These are phyloP conservation scores for Itoplectis maculator DNA, from an alignment of 2,888 invertebrate species.

Conservation along the genomic window DNA sequence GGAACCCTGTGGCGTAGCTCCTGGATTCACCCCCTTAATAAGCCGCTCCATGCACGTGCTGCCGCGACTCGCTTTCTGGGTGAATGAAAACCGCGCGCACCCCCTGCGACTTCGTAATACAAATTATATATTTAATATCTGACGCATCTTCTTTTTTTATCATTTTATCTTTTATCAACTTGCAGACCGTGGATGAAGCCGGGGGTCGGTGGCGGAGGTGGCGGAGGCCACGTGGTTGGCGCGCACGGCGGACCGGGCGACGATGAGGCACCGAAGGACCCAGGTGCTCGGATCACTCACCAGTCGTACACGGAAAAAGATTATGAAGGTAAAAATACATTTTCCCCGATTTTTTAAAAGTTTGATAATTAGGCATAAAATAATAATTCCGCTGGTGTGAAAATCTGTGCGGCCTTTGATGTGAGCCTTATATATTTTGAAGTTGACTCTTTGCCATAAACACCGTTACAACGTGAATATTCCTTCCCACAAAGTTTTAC, in stretches of 20 bases:
- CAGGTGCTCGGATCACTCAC: constrained; percentile 92
- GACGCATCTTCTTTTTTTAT: background rate
- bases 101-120: background rate
- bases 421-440: too few relatives aligned
- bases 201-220: constrained; percentile 81
- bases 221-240: constrained; percentile 72
- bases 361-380: too few relatives aligned
- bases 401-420: too few relatives aligned
- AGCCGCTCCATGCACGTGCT: background rate
- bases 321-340: constrained; percentile 93
- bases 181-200: constrained; percentile 86
- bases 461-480: too few relatives aligned
- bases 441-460: too few relatives aligned
- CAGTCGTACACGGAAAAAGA: constrained; percentile 94
- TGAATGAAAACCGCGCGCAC: too few relatives aligned
- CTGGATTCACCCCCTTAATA: too few relatives aligned
- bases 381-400: too few relatives aligned
- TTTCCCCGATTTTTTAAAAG: too few relatives aligned
- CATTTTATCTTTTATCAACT: constrained; percentile 62
- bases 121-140: too few relatives aligned
- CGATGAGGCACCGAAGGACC: constrained; percentile 95
- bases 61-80: background rate
- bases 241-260: constrained; percentile 86
- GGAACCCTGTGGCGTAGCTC: too few relatives aligned
- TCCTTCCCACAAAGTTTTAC: too few relatives aligned